Evolutionary conservation across 2,797 vertebrate genomes (phyloP).

Genomic region (Crax fasciolata): DNA sequence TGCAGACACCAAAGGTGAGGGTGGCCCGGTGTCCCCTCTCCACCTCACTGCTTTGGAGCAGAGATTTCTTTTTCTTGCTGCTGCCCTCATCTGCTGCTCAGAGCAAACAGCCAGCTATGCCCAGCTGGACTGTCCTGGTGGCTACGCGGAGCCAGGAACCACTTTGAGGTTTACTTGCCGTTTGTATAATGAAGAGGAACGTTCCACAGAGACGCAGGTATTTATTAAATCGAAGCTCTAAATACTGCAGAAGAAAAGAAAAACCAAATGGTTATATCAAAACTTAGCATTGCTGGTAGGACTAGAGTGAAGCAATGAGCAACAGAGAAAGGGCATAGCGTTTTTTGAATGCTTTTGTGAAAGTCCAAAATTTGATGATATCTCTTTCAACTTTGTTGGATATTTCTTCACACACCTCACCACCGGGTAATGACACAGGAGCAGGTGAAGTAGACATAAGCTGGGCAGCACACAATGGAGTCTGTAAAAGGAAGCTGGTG

Average conservation of each 20-base stretch:
- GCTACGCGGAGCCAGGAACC: not conserved
- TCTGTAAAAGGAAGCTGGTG: not conserved
- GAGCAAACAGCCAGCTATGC: not conserved
- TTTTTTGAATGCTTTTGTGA: not conserved
- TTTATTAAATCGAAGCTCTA: conserved; percentile 95
- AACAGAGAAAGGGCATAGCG: not conserved
- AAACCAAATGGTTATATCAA: not conserved
- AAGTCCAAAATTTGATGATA: not conserved
- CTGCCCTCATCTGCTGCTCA: not conserved
- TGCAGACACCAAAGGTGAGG: not conserved
- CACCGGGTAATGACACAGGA: not conserved
- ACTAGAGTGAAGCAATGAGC: not conserved
- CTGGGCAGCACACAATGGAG: accelerated
- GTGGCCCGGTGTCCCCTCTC: not conserved
- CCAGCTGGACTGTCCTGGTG: not conserved
- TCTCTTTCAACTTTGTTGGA: not conserved
- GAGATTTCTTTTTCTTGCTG: conserved; percentile 11
- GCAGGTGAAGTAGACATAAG: not conserved
- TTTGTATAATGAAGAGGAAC: conserved; percentile 91
- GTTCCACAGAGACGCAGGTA: conserved; percentile 90
- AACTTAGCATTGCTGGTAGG: not conserved
- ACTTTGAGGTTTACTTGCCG: conserved; percentile 86
- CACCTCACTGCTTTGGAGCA: not conserved
- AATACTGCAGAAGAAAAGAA: conserved; percentile 87
- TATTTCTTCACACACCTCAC: not conserved